A percentile compares a stretch with the other conserved stretches of the same genome.
Evolutionary conservation across 2,797 vertebrate genomes (phyloP).

Genomic region (Pagetopsis macropterus): DNA sequence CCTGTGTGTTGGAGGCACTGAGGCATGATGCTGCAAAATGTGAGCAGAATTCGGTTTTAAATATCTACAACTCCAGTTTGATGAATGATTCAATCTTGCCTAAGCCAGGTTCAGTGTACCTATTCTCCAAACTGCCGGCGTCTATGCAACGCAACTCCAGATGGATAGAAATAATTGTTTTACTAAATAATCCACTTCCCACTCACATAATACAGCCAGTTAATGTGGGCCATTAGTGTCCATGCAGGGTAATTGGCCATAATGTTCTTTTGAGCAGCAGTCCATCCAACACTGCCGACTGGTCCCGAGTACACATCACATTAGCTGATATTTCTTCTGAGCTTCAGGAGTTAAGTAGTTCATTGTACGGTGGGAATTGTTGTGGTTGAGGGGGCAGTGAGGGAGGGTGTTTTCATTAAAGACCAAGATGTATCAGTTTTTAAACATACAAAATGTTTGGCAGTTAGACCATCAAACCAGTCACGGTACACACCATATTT

Average conservation of each 20-base stretch:
- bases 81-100: conserved; percentile 57
- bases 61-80: conserved; percentile 42
- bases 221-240: conserved; percentile 76
- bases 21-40: conserved; percentile 41
- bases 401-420: conserved; percentile 40
- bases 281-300: conserved; percentile 59
- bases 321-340: conserved; percentile 40
- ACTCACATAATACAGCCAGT: conserved; percentile 50
- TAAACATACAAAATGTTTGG: conserved; percentile 39
- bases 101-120: conserved; percentile 18
- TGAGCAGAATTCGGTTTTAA: conserved; percentile 29
- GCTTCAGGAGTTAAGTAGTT: conserved; percentile 50
- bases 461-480: conserved; percentile 14
- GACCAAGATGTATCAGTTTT: conserved; percentile 47
- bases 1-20: conserved; percentile 1
- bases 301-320: conserved; percentile 60
- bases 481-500: conserved; percentile 9
- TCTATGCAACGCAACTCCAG: conserved; percentile 38
- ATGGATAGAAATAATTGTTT: conserved; percentile 58
- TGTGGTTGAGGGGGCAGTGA: conserved; percentile 23
- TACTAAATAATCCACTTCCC: conserved; percentile 61
- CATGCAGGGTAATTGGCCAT: conserved; percentile 76
- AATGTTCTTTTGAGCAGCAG: conserved; percentile 69
- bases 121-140: conserved; percentile 23
- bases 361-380: conserved; percentile 45